Percentiles rank a stretch among this genome's conserved stretches.
Conservation (phyloP, 2,797 vertebrate species). For the Clamator glandarius region DNA sequence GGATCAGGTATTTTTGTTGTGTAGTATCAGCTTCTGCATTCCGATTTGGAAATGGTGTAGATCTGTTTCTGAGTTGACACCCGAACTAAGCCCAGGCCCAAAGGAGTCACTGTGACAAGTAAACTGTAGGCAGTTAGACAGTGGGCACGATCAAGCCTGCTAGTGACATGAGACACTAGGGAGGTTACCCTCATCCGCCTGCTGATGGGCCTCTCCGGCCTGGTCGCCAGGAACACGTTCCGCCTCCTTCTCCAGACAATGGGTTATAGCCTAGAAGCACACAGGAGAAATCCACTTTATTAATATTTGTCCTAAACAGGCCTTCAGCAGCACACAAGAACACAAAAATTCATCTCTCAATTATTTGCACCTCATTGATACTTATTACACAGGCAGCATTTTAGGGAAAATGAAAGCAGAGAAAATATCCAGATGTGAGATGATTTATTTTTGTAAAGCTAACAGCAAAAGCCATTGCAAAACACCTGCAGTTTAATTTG, state of each 20-base stretch:
- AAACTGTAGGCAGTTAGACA: slow-evolving; percentile 64
- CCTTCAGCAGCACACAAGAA: not conserved
- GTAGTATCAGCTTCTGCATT: not conserved
- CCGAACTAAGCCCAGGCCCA: not conserved
- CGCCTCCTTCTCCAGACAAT: slow-evolving; percentile 87
- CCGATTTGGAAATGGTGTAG: not conserved
- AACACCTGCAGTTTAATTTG: not conserved
- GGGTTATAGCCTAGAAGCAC: slow-evolving; percentile 86
- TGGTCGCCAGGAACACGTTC: slow-evolving; percentile 88
- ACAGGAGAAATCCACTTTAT: not conserved
- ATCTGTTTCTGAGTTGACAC: not conserved
- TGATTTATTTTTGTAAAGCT: not conserved
- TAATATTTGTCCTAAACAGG: not conserved
- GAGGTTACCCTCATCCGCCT: slow-evolving; percentile 90
- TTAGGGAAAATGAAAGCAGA: not conserved
- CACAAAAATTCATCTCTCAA: not conserved
- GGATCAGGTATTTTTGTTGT: not conserved
- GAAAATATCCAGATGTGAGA: not conserved
- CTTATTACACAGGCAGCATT: not conserved
- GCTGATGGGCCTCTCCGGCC: slow-evolving; percentile 88
- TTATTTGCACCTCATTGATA: not conserved
- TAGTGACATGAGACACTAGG: slow-evolving; percentile 58
- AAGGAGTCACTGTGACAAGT: slow-evolving; percentile 65
- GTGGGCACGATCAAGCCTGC: slow-evolving; percentile 48
- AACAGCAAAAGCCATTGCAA: not conserved